These are phyloP conservation scores for Ctenicera cuprea DNA, from an alignment of 2,888 invertebrate genomes.

Conservation along the genomic window DNA sequence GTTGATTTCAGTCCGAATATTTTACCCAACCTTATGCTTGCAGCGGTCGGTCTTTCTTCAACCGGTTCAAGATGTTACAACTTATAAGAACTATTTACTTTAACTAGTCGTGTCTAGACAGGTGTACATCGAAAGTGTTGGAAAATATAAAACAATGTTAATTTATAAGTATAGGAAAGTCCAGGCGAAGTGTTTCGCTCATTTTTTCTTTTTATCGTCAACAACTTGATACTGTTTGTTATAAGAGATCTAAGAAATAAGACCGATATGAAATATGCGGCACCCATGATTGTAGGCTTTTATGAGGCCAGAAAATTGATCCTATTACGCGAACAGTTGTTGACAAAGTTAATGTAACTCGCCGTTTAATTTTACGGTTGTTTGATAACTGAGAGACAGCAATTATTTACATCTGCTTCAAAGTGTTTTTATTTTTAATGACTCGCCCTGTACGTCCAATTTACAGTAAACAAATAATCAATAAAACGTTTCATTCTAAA, in stretches of 20 bases:
- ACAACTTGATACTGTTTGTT: background rate
- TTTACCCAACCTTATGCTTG: no score
- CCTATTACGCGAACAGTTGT: constrained; percentile 27
- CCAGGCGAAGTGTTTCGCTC: no score
- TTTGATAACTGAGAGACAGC: background rate
- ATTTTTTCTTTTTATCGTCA: background rate
- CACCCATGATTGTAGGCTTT: constrained; percentile 16
- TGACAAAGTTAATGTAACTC: constrained; percentile 19
- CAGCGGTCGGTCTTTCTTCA: no score
- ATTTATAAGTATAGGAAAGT: no score
- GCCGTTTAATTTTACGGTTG: constrained; percentile 20
- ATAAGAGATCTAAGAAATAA: background rate
- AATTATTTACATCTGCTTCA: background rate
- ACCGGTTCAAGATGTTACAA: no score
- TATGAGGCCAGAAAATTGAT: constrained; percentile 15
- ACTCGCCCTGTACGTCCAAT: no score
- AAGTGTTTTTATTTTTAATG: background rate
- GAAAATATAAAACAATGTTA: no score
- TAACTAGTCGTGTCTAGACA: no score
- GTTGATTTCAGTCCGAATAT: no score
- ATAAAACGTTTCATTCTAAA: no score
- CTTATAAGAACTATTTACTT: no score
- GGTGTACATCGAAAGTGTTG: no score
- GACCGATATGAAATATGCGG: constrained; percentile 28
- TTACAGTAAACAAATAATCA: background rate